Evolutionary conservation across 2,113 vertebrate species (phyloP).

Genomic region (Chaetodon trifascialis): DNA sequence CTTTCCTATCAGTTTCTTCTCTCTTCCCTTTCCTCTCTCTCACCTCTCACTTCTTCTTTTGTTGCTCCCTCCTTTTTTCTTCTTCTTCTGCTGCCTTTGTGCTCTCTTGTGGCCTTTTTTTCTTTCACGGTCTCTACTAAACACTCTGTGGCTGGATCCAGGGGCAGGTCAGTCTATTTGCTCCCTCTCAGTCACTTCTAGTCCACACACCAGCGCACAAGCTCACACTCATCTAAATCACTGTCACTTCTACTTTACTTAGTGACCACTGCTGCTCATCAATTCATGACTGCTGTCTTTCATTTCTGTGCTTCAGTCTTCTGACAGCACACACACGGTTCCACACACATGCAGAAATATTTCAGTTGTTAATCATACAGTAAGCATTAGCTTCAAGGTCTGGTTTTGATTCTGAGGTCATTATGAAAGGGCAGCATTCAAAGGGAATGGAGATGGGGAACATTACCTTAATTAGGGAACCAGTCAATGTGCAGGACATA

Average conservation of each 20-base stretch:
- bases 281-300: conserved; percentile 15
- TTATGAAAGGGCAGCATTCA: conserved; percentile 3
- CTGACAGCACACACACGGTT: not conserved
- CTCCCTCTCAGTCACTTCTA: not conserved
- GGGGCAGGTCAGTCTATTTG: conserved; percentile 5
- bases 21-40: not conserved
- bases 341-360: conserved; percentile 43
- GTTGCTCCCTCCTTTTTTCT: not conserved
- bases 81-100: not conserved
- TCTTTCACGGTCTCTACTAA: conserved; percentile 4
- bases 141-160: conserved; percentile 19
- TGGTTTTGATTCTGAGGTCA: conserved; percentile 56
- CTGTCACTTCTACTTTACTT: conserved; percentile 11
- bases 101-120: not conserved
- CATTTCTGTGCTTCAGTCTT: conserved; percentile 2
- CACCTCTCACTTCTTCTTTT: not conserved
- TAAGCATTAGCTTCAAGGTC: conserved; percentile 47
- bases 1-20: not conserved
- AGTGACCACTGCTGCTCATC: conserved; percentile 7
- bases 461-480: conserved; percentile 7
- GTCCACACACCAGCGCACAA: not conserved
- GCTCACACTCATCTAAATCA: conserved; percentile 10
- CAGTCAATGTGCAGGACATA: conserved; percentile 26
- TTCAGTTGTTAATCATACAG: conserved; percentile 46
- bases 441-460: conserved; percentile 21